These are phyloP conservation scores for Agrochola litura DNA, from an alignment of 2,888 invertebrate species.

Conservation along the genomic window DNA sequence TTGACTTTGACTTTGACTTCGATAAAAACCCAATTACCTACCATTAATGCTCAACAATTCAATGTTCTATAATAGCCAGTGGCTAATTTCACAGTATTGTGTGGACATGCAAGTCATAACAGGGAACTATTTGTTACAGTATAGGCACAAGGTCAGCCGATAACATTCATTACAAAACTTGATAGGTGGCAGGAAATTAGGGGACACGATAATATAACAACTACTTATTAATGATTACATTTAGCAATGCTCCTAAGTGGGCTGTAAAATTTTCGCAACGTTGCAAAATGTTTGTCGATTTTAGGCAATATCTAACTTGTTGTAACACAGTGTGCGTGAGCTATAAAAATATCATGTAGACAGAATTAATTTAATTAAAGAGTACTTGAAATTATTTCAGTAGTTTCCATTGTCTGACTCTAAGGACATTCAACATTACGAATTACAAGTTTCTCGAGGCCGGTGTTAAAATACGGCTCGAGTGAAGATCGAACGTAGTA, in stretches of 20 bases:
- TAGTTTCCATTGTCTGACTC: conserved; percentile 16
- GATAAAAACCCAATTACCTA: conserved; percentile 11
- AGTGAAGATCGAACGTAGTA: not conserved
- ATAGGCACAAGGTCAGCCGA: conserved; percentile 61
- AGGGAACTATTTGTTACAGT: conserved; percentile 32
- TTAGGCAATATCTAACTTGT: conserved; percentile 38
- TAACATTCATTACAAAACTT: conserved; percentile 60
- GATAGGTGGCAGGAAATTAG: conserved; percentile 63
- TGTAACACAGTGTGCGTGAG: conserved; percentile 31
- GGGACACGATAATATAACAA: conserved; percentile 54
- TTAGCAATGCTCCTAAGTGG: conserved; percentile 45
- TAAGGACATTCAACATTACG: conserved; percentile 9
- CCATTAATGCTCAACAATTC: conserved; percentile 7
- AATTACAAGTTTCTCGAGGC: conserved; percentile 3
- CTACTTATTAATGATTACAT: conserved; percentile 43
- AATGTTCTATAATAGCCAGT: conserved; percentile 3
- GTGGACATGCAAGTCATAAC: conserved; percentile 30
- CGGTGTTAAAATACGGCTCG: conserved; percentile 7
- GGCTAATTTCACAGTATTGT: conserved; percentile 31
- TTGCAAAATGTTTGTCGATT: conserved; percentile 41
- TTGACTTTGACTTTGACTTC: too few relatives aligned
- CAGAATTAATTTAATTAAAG: conserved; percentile 15
- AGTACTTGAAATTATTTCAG: conserved; percentile 7
- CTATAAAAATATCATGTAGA: conserved; percentile 13
- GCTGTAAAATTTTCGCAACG: conserved; percentile 49